Evolutionary conservation across 2,888 invertebrate genomes (phyloP).

Genomic region (Calameuta pallipes): DNA sequence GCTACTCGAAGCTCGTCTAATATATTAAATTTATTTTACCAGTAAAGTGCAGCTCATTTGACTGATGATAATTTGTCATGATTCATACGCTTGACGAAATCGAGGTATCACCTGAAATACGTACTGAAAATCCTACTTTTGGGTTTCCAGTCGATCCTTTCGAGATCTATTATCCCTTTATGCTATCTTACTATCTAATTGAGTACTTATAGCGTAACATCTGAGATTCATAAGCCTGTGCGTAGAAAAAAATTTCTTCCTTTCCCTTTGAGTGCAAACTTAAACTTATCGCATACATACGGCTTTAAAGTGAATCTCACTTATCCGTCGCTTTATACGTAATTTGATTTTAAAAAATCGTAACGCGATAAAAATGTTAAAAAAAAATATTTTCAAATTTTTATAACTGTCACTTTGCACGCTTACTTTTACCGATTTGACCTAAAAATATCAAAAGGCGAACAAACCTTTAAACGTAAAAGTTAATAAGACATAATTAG

Average conservation of each 20-base stretch:
- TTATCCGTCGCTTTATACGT: not conserved
- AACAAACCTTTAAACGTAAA: not conserved
- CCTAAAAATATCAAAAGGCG: not conserved
- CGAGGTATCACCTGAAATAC: not conserved
- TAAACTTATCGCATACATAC: not conserved
- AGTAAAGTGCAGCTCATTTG: not conserved
- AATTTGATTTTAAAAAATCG: not conserved
- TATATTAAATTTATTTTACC: not conserved
- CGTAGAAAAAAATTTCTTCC: not conserved
- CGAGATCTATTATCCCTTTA: not conserved
- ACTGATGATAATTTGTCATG: not conserved
- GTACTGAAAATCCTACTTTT: not conserved
- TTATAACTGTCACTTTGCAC: not conserved
- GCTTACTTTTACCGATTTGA: not conserved
- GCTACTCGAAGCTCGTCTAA: not conserved
- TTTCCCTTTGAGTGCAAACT: too few species aligned
- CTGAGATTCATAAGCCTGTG: not conserved
- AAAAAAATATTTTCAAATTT: not conserved
- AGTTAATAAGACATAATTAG: not conserved
- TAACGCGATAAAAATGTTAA: not conserved
- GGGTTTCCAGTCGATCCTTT: not conserved
- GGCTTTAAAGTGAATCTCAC: too few species aligned
- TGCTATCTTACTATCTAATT: not conserved
- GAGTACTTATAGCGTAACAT: not conserved
- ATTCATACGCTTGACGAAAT: not conserved